Percentiles rank a stretch among this genome's conserved stretches.
Conservation (phyloP, 2,113 vertebrate species). For the Nannospalax galili region DNA sequence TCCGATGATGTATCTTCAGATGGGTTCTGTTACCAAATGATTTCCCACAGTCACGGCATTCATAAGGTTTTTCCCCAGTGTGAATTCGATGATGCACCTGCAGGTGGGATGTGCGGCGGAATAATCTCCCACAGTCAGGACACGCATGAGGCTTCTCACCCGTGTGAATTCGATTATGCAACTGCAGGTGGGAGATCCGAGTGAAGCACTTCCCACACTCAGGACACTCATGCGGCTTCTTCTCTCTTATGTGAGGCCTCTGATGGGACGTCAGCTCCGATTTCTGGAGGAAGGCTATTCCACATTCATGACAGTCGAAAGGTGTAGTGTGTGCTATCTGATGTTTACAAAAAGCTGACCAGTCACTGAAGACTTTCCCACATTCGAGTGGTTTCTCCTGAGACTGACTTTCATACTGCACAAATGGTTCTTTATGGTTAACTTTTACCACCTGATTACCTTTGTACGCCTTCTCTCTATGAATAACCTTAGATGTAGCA, state of each 20-base stretch:
- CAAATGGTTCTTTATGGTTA: constrained; percentile 54
- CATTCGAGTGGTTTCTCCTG: constrained; percentile 12
- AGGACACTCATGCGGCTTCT: not conserved
- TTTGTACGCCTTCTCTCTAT: not conserved
- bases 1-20: not conserved
- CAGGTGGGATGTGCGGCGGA: not conserved
- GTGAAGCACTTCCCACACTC: not conserved
- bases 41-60: not conserved
- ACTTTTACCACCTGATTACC: constrained; percentile 54
- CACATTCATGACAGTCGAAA: not conserved
- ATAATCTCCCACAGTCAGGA: not conserved
- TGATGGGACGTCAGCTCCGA: not conserved
- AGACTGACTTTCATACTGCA: constrained; percentile 34
- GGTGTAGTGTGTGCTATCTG: not conserved
- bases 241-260: not conserved
- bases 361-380: not conserved
- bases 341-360: not conserved
- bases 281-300: not conserved
- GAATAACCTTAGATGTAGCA: not conserved
- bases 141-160: too few species aligned
- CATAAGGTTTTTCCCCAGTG: not conserved
- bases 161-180: too few species aligned
- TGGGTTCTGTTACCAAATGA: not conserved
- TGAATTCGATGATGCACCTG: not conserved
- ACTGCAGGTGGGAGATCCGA: too few species aligned